phyloP scores from a whole-genome alignment of 2,113 vertebrate species.

The Dendropsophus ebraccatus region DNA sequence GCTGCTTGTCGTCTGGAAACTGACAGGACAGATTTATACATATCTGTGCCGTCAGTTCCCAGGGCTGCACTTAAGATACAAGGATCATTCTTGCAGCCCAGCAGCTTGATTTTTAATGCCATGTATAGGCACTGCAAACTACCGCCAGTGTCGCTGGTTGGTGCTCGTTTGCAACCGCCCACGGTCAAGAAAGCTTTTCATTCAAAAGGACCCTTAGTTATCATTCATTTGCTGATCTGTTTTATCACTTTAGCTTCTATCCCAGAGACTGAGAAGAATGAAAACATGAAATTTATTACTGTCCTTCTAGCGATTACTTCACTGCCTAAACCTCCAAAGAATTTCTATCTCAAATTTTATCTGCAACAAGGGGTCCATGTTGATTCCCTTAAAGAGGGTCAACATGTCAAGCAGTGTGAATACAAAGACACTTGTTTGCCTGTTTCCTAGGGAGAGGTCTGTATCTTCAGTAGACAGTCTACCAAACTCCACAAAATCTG shows the following conservation, averaged over 20 bases:
- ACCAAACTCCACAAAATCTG: background rate
- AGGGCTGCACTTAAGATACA: too few species aligned
- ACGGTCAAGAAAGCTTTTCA: too few species aligned
- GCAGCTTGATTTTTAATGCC: too few species aligned
- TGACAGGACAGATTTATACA: too few species aligned
- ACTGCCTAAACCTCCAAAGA: slow-evolving; percentile 40
- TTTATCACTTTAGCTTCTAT: background rate
- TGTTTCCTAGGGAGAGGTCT: background rate
- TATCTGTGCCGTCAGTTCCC: too few species aligned
- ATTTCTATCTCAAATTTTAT: slow-evolving; percentile 26
- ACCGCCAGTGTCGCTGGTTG: too few species aligned
- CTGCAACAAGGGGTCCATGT: slow-evolving; percentile 11
- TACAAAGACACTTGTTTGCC: slow-evolving; percentile 40
- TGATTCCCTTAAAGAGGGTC: slow-evolving; percentile 20
- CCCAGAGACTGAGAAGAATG: background rate
- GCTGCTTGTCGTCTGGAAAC: too few species aligned
- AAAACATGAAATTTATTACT: slow-evolving; percentile 11
- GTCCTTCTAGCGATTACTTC: slow-evolving; percentile 20
- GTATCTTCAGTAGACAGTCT: too few species aligned
- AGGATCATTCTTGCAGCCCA: too few species aligned
- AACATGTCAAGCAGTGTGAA: slow-evolving; percentile 26
- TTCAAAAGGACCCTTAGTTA: too few species aligned
- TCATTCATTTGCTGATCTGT: background rate
- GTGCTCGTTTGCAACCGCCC: too few species aligned
- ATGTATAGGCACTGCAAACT: too few species aligned